These are phyloP conservation scores for Drosophila rhopaloa DNA, from an alignment of 1,140 invertebrate species.

Conservation along the genomic window DNA sequence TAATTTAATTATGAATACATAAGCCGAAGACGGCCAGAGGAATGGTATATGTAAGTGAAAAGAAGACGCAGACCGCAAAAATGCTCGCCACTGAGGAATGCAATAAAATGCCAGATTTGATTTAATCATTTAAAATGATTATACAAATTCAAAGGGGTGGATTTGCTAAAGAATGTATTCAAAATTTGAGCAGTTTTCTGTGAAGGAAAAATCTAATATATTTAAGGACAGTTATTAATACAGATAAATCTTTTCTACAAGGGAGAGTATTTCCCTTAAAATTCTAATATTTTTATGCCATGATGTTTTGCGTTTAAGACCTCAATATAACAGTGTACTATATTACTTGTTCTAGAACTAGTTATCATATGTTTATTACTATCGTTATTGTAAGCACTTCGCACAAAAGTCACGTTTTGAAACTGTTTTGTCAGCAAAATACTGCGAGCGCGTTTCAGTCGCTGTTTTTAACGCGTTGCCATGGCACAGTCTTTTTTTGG, in stretches of 20 bases:
- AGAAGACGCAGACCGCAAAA: slow-evolving; percentile 9
- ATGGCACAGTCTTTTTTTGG: slow-evolving; percentile 4
- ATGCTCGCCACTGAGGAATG: slow-evolving; percentile 24
- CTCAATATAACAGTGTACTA: background rate
- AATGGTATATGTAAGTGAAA: slow-evolving; percentile 24
- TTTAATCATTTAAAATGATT: slow-evolving; percentile 12
- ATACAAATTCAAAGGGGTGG: background rate
- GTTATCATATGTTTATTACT: slow-evolving; percentile 1
- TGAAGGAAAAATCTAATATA: no score
- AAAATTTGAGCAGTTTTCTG: no score
- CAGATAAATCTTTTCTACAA: no score
- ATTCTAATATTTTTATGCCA: no score
- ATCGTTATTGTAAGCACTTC: slow-evolving; percentile 1
- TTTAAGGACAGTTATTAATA: no score
- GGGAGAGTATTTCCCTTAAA: no score
- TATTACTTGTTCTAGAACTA: background rate
- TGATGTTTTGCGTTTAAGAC: background rate
- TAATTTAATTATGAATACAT: slow-evolving; percentile 75
- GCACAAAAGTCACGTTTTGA: slow-evolving; percentile 28
- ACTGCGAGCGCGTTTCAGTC: slow-evolving; percentile 1
- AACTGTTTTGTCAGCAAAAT: slow-evolving; percentile 28
- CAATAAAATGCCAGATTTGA: slow-evolving; percentile 31
- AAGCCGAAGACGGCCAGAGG: slow-evolving; percentile 20
- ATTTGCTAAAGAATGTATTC: background rate
- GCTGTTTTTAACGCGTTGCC: slow-evolving; percentile 14